phyloP scores from a whole-genome alignment of 2,797 vertebrate species.

The Etheostoma nigrum region DNA sequence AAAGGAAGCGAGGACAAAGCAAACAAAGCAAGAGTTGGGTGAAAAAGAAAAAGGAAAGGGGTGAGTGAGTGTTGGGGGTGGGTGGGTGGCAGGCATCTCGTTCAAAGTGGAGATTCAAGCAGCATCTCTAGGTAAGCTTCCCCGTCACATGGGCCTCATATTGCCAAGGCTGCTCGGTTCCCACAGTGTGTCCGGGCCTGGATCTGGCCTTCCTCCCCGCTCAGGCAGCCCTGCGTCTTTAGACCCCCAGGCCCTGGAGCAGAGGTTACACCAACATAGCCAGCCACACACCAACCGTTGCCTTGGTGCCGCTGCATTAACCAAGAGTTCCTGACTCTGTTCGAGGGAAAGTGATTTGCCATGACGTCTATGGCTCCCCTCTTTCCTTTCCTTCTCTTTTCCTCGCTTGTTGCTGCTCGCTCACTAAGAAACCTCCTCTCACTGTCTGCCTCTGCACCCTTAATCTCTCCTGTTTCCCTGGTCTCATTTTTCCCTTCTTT shows the following conservation, averaged over 20 bases:
- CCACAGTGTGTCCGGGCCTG: slow-evolving; percentile 76
- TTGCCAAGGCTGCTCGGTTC: slow-evolving; percentile 75
- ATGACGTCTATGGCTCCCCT: slow-evolving; percentile 70
- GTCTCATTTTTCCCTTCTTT: slow-evolving; percentile 74
- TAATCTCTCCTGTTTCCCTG: slow-evolving; percentile 65
- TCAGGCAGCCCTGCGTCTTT: slow-evolving; percentile 70
- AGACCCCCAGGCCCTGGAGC: slow-evolving; percentile 79
- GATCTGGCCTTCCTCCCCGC: slow-evolving; percentile 70
- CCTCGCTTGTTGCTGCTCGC: slow-evolving; percentile 59
- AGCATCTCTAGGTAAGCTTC: slow-evolving; percentile 79
- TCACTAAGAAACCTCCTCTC: slow-evolving; percentile 46
- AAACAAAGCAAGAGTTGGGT: slow-evolving; percentile 78
- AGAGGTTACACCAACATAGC: slow-evolving; percentile 88
- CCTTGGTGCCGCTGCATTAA: slow-evolving; percentile 81
- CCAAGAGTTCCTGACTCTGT: slow-evolving; percentile 69
- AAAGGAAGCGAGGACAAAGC: slow-evolving; percentile 80
- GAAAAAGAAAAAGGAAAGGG: slow-evolving; percentile 73
- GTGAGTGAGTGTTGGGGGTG: slow-evolving; percentile 63
- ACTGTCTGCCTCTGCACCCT: slow-evolving; percentile 57
- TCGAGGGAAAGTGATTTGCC: slow-evolving; percentile 79
- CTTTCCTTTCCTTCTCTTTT: slow-evolving; percentile 49
- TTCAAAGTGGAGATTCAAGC: slow-evolving; percentile 50
- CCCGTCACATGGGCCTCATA: slow-evolving; percentile 74
- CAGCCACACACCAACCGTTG: slow-evolving; percentile 83
- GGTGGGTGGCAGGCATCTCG: slow-evolving; percentile 35